Evolutionary conservation across 2,888 invertebrate species (phyloP).

Genomic region (Ennomos erosarius): DNA sequence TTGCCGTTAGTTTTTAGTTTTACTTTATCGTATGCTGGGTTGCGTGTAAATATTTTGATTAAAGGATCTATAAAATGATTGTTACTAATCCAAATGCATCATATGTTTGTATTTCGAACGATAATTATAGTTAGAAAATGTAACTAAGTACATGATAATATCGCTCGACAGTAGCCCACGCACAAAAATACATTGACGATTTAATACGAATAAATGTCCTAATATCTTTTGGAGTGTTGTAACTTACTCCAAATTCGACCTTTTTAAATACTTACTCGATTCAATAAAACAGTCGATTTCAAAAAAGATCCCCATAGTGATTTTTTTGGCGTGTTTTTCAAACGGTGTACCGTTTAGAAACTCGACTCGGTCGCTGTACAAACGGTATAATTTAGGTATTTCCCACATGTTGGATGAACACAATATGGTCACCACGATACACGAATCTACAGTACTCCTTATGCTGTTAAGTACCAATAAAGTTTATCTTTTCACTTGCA

Average conservation of each 20-base stretch:
- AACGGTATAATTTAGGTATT: constrained; percentile 45
- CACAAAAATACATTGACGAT: too few species aligned
- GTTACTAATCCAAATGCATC: neutral
- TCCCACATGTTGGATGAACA: constrained; percentile 32
- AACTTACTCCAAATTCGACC: too few species aligned
- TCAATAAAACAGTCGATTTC: too few species aligned
- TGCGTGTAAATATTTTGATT: constrained; percentile 1
- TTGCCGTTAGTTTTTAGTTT: constrained; percentile 25
- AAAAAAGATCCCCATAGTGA: neutral
- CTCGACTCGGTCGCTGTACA: constrained; percentile 32
- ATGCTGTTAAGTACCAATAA: constrained; percentile 11
- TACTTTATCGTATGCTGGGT: constrained; percentile 3
- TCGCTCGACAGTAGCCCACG: too few species aligned
- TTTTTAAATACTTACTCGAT: too few species aligned
- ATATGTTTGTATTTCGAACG: too few species aligned
- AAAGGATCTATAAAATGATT: neutral
- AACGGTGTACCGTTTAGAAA: constrained; percentile 36
- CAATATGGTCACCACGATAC: constrained; percentile 20
- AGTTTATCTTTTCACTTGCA: constrained; percentile 17
- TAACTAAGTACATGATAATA: too few species aligned
- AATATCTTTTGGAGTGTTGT: too few species aligned
- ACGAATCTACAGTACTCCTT: constrained; percentile 25
- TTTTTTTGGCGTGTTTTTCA: constrained; percentile 39
- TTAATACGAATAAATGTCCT: too few species aligned
- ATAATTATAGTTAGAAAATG: too few species aligned